A percentile compares a stretch with the other conserved stretches of the same genome.
phyloP scores from a whole-genome alignment of 2,888 invertebrate genomes.

The Pollenia angustigena region DNA sequence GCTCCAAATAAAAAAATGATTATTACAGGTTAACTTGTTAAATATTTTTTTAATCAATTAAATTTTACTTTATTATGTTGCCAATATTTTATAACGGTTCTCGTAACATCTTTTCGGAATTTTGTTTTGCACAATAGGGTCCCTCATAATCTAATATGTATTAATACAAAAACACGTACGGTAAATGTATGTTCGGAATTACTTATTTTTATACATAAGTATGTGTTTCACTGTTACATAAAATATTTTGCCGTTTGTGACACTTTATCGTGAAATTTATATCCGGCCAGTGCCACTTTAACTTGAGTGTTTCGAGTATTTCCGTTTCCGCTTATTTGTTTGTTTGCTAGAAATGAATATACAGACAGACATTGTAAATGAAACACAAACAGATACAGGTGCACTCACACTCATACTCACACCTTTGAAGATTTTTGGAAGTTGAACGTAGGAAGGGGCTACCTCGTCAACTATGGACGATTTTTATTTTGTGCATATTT shows the following conservation, averaged over 20 bases:
- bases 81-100: too few species aligned
- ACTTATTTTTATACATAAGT: conserved; percentile 8
- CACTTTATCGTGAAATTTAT: conserved; percentile 70
- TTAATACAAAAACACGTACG: not conserved
- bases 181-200: not conserved
- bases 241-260: conserved; percentile 66
- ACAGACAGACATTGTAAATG: not conserved
- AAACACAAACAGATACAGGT: conserved; percentile 5
- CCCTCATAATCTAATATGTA: too few species aligned
- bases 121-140: too few species aligned
- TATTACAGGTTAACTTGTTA: too few species aligned
- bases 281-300: conserved; percentile 72
- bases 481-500: too few species aligned
- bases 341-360: conserved; percentile 2
- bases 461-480: too few species aligned
- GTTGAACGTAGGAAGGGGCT: too few species aligned
- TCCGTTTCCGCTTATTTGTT: conserved; percentile 73
- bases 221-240: conserved; percentile 24
- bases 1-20: not conserved
- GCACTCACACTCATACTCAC: not conserved
- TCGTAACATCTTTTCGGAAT: too few species aligned
- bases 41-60: too few species aligned
- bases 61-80: too few species aligned
- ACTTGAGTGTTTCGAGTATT: conserved; percentile 71
- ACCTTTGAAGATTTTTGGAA: too few species aligned